Base-by-base conservation (phyloP, 1,140 invertebrate species). In the Metopolophium dirhodum region DNA sequence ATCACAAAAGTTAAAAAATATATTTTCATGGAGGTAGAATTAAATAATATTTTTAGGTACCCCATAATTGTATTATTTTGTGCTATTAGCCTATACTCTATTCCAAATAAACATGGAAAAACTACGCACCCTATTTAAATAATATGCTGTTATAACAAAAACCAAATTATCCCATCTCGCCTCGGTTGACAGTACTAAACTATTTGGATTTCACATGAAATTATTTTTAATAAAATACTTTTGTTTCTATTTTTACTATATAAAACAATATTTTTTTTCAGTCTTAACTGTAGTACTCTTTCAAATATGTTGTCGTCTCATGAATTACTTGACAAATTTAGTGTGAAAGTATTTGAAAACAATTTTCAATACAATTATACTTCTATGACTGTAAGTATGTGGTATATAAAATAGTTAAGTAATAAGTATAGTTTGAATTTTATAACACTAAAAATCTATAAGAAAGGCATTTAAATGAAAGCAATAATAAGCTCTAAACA, bases 291-390 rank as follows among this genome's bases (percentile, higher is more conserved):
- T 68, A 68, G 20, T 68, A 47, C 1, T 57, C 22, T 57, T 90
- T 61, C 54, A 61, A 68, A 30, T 90, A 90, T 90, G 89, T 61
- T 41, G 9, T 7, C 54, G 45, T 68, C 57, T 45, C 54, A 90
- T 68, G 89, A 90, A 45, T 45, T 68, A 90, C 37, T 90, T 45
- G 45, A 90, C 6, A 30, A 94, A 94, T 51, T 94, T 77, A 93
- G 47, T 93, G 37, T 85, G 45, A 51, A 93, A 85, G 26, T 86
- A 8, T 30, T 85, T 54, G 51, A 93, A 93, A 93, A 93, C 37
- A 86, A 86, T 83, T 51, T 93, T 93, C 91, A 93, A 57, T 85
- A 57, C n/a, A 51, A 93, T 86, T 41, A 45, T 85, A 30, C 23
- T 22, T 85, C 57, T 54, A 22, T 93, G 37, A 86, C 57, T 57